A percentile compares a stretch with the other conserved stretches of the same genome.
Conservation (phyloP, 2,888 invertebrate species). For the Dicycla oo region DNA sequence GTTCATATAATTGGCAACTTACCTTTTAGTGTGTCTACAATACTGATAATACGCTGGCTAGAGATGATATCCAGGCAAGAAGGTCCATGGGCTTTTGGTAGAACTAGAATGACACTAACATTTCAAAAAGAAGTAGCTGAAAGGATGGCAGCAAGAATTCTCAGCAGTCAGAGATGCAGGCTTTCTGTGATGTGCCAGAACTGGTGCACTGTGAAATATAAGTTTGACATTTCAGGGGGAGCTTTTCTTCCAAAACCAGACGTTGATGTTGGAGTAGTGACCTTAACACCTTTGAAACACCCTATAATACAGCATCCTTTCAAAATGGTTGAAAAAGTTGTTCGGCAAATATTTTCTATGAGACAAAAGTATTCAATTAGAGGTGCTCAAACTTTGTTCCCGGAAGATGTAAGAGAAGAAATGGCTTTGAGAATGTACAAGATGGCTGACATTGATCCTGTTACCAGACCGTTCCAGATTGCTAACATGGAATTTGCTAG, state of each 20-base stretch:
- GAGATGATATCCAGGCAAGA: conserved; percentile 93
- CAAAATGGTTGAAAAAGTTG: conserved; percentile 96
- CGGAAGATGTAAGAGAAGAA: conserved; percentile 92
- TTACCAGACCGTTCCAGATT: conserved; percentile 93
- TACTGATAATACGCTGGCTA: conserved; percentile 97
- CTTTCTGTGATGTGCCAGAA: conserved; percentile 98
- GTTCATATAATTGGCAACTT: conserved; percentile 97
- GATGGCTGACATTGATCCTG: conserved; percentile 93
- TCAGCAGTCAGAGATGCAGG: conserved; percentile 94
- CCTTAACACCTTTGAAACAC: conserved; percentile 94
- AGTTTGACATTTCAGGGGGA: conserved; percentile 96
- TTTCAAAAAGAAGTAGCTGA: conserved; percentile 99
- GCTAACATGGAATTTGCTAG: conserved; percentile 94
- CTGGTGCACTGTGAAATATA: conserved; percentile 95
- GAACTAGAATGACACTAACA: conserved; percentile 97
- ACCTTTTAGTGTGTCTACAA: conserved; percentile 98
- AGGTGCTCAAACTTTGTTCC: conserved; percentile 94
- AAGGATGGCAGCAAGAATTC: conserved; percentile 94
- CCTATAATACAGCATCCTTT: conserved; percentile 96
- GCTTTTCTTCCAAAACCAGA: conserved; percentile 98
- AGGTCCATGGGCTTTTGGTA: conserved; percentile 95
- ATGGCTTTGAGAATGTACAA: conserved; percentile 92
- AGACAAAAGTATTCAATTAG: conserved; percentile 95
- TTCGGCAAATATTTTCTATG: conserved; percentile 96
- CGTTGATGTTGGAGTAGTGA: conserved; percentile 99